Evolutionary conservation across 2,888 invertebrate genomes (phyloP), one percentile per base, ranked within the genome.

Genomic region (Pterostichus niger): DNA sequence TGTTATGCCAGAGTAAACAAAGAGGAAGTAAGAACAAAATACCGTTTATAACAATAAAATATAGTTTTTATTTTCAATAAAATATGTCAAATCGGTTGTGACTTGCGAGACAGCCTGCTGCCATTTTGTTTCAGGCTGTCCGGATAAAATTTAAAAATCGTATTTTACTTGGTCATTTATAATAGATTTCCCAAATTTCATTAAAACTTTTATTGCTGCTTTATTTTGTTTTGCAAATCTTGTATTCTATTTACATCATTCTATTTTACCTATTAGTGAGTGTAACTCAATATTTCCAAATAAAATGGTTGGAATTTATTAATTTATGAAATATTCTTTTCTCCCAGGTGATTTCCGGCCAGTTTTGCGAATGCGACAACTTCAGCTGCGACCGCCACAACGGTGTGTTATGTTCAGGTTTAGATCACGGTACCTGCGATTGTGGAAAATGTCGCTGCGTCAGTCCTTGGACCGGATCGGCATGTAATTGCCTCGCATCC

Each of bases 361-460:
- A 93, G 84, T 97, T 93, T 91, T 99, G 99, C 89, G 96, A 99
- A 89, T 99, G 99, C 90, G 98, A 99, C 90, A 97, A 98, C 91
- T 98, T 97, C 91, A 96, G 96, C 33, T 99, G 99, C 89, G 97
- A 97, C 89, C 94, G 96, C 86, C 94, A 94, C 91, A 95, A 94
- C 90, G 96, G 95, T 83, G 90, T 87, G 84, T 86, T 90, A 54
- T 98, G 98, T 90, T 96, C 97, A 33, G 97, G 96, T 0, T 91
- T 92, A 0, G 92, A 93, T 17, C 95, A 96, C 88, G 99, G 99
- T 80, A 92, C 91, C 52, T 99, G 99, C 89, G 94, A 94, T 80
- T 99, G 99, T 90, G 97, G 97, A 79, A 92, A 93, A 85, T 99
- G 99, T 89, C 91, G 91, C 54, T 99, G 98, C 89, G 90, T 92